Evolutionary conservation across 2,797 vertebrate genomes (phyloP).

Genomic region (Telmatherina bonti): DNA sequence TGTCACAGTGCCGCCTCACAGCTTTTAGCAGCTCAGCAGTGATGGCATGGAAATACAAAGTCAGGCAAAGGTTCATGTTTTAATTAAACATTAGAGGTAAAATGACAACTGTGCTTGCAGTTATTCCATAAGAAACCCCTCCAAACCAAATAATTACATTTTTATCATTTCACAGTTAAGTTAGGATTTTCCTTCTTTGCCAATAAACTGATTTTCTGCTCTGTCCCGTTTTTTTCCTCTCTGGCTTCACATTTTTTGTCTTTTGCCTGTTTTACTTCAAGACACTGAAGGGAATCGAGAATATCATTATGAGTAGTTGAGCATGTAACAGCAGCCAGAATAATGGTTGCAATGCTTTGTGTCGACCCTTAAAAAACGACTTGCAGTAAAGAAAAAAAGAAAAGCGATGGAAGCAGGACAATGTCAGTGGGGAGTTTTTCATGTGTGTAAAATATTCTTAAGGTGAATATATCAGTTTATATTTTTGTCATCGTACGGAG

Average conservation of each 20-base stretch:
- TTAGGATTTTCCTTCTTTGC: constrained; percentile 30
- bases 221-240: background rate
- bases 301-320: constrained; percentile 52
- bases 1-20: too few relatives aligned
- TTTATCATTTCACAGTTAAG: constrained; percentile 50
- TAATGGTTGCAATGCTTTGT: constrained; percentile 73
- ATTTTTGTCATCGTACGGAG: constrained; percentile 14
- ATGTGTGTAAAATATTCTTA: constrained; percentile 25
- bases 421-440: constrained; percentile 30
- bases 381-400: constrained; percentile 53
- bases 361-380: constrained; percentile 76
- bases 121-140: too few relatives aligned
- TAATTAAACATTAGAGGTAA: too few relatives aligned
- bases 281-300: constrained; percentile 50
- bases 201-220: constrained; percentile 27
- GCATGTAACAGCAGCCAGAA: constrained; percentile 63
- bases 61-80: too few relatives aligned
- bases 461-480: constrained; percentile 37
- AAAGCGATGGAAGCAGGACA: constrained; percentile 19
- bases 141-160: constrained; percentile 6
- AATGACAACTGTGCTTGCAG: too few relatives aligned
- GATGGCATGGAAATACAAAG: too few relatives aligned
- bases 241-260: background rate
- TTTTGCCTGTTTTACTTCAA: constrained; percentile 29
- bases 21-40: too few relatives aligned